Conservation (phyloP, 1,140 invertebrate species). For the Druon quercuslanigerum region DNA sequence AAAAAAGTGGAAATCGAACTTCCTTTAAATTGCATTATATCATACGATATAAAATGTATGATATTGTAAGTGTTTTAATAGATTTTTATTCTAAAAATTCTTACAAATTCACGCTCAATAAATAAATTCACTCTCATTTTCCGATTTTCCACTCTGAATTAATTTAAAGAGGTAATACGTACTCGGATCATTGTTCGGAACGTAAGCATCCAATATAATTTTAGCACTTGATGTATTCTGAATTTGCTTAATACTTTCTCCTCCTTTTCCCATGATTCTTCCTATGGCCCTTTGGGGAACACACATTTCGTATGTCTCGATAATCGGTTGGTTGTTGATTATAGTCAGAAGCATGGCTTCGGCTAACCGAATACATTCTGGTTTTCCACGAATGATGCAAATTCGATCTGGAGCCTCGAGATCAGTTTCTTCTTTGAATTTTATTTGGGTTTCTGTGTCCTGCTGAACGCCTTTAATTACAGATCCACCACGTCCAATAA, state of each 20-base stretch:
- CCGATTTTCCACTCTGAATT: background rate
- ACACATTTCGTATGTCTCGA: constrained; percentile 79
- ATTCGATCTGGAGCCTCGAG: constrained; percentile 63
- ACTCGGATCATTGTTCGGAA: constrained; percentile 38
- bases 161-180: constrained; percentile 4
- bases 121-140: no score
- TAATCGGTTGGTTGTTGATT: constrained; percentile 80
- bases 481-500: constrained; percentile 81
- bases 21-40: no score
- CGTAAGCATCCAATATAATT: constrained; percentile 73
- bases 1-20: no score
- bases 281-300: constrained; percentile 81
- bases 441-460: constrained; percentile 82
- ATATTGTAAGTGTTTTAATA: no score
- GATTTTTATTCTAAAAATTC: no score
- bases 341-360: constrained; percentile 84
- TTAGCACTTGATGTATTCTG: constrained; percentile 80
- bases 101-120: no score
- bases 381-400: constrained; percentile 81
- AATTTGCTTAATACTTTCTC: constrained; percentile 83
- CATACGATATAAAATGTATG: no score
- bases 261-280: constrained; percentile 83
- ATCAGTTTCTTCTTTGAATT: constrained; percentile 78
- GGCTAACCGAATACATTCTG: constrained; percentile 80
- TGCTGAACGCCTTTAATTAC: constrained; percentile 84